Base-by-base conservation (phyloP, 2,797 vertebrate genomes). In the Rhinatrema bivittatum region DNA sequence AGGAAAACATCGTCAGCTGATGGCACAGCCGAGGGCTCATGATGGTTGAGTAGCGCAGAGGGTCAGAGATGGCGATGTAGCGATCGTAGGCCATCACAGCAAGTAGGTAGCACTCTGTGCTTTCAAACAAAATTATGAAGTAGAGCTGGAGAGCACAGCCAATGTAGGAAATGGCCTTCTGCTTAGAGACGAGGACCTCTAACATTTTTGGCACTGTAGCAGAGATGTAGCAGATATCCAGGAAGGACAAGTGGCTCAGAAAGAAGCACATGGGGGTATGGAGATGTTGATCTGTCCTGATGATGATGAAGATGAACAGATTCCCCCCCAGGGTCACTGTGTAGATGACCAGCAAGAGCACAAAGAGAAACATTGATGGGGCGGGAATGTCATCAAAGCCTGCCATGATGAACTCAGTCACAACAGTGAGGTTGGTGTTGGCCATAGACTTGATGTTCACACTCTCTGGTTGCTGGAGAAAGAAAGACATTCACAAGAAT, bases 91-190 rank as follows among this genome's bases (percentile, higher is more conserved):
- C 66, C 68, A 62, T 54, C 21, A 50, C 50, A 20, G 51, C 54
- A 24, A 66, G 36, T 17, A 72, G 39, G 29, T 69, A 68, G 32
- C 66, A 67, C 25, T 69, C 66, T 1, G 54, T 24, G 8, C 60
- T 61, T 15, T 44, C 55, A 2, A 54, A 59, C 4, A 61, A 18
- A 29, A 65, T 62, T 32, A 67, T 72, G 32, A 64, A 59, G 18
- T 41, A 31, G 30, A 62, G 29, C n/a, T 62, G 62, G 17, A 36
- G 12, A 9, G 62, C 29, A 15, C 52, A 70, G 4, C 44, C 60
- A 6, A 45, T 7, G 3, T 65, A 56, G 12, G 68, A 68, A 29
- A 65, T 63, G 14, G 39, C 40, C 29, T 55, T 68, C 3, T n/a
- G n/a, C n/a, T 36, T 40, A 9, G 38, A 33, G 14, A 69, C 23